These are phyloP conservation scores for Steinernema hermaphroditum DNA, from an alignment of 2,888 invertebrate species.

Conservation along the genomic window DNA sequence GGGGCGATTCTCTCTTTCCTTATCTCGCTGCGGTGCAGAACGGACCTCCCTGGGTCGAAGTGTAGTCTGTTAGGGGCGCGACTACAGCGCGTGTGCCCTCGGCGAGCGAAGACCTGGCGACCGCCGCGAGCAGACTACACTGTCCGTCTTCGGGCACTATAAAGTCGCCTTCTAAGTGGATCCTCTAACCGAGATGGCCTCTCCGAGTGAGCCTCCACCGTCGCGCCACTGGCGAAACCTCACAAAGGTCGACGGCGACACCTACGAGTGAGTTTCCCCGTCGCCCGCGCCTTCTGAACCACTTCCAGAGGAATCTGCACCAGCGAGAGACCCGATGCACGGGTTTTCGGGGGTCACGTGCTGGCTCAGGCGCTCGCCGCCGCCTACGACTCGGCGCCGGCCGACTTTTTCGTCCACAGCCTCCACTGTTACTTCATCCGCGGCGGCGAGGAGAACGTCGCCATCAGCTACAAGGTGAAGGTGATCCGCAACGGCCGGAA, in stretches of 20 bases:
- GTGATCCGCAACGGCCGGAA: slow-evolving; percentile 56
- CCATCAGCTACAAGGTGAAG: slow-evolving; percentile 54
- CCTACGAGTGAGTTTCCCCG: slow-evolving; percentile 46
- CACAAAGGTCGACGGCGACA: slow-evolving; percentile 48
- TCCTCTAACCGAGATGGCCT: neutral
- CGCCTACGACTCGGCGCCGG: slow-evolving; percentile 55
- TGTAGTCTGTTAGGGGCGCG: too few species aligned
- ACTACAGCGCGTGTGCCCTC: too few species aligned
- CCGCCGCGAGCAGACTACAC: too few species aligned
- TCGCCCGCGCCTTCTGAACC: neutral
- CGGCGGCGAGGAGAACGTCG: slow-evolving; percentile 49
- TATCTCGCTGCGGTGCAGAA: too few species aligned
- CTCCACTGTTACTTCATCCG: slow-evolving; percentile 59
- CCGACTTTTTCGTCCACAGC: slow-evolving; percentile 55
- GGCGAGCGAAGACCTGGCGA: too few species aligned
- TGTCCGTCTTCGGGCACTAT: neutral
- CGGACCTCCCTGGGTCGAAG: too few species aligned
- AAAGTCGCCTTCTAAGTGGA: neutral
- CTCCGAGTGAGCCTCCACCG: neutral
- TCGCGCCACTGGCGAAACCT: slow-evolving; percentile 48
- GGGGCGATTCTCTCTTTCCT: too few species aligned
- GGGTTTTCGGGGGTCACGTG: slow-evolving; percentile 55
- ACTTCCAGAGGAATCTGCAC: slow-evolving; percentile 52
- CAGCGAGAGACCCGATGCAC: slow-evolving; percentile 50
- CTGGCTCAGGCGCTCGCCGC: slow-evolving; percentile 54